Base-by-base conservation (phyloP, 2,888 invertebrate species). In the Argynnis bischoffii region DNA sequence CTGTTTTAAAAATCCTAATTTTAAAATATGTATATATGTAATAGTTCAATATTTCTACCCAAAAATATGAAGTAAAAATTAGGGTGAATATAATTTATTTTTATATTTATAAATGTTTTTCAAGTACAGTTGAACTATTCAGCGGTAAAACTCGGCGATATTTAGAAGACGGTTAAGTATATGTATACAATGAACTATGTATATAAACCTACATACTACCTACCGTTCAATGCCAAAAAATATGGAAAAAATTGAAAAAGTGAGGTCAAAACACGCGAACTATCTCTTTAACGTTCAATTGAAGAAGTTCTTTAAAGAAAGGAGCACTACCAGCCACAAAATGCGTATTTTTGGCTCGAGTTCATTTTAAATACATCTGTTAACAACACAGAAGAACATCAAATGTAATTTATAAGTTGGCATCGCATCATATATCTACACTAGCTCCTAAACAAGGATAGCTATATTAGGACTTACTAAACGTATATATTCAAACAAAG, bases 201-300 rank as follows among this genome's bases (percentile, higher is more conserved):
- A 26, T 54, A 55, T 60, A 13, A 26, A 53, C 18, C 48, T 66
- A 66, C 6, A 13, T 54, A 60, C 59, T 59, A 65, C 41, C 59
- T 59, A 65, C 41, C 14, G 26, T 57, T 51, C 35, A 21, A 26
- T 26, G 26, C 26, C n/a, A 21, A 57, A 64, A 56, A 41, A n/a
- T 21, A n/a, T 6, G 35, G 6, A 53, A 13, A 53, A 31, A 16
- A 14, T n/a, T 31, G 60, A 68, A 70, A 74, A 74, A 74, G 73
- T 73, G 74, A 74, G 74, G 73, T 73, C 74, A 57, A 13, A 51
- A 41, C 41, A 64, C 15, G 48, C n/a, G 2, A 21, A 48, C 1
- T 16, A n/a, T 50, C 48, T 15, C 16, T 31, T 21, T 50, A n/a
- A 50, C 50, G 16, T 50, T 50, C 50, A 50, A 50, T 16, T 1